Base-by-base conservation (phyloP, 2,888 invertebrate species). In the Perizoma affinitatum region DNA sequence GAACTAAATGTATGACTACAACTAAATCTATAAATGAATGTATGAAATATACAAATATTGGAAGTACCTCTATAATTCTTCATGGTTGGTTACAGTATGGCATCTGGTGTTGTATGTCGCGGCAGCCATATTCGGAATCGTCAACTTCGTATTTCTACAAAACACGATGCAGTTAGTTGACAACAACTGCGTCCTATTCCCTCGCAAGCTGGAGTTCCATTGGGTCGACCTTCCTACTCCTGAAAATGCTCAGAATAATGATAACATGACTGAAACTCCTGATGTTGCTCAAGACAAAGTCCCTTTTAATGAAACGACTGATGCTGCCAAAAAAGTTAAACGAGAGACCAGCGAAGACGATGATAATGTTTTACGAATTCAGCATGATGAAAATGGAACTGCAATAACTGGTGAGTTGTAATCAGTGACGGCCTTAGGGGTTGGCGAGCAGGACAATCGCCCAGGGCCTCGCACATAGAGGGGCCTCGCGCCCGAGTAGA, bases 121-220 rank as follows among this genome's bases (percentile, higher is more conserved):
- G 5, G 88, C 89, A 2, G 89, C 83, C 50, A 65, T 86, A 57
- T 88, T 84, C 59, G 90, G 91, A 35, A 74, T 90, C 35, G 67
- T 83, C 53, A 91, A 91, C 70, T 91, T 86, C 67, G 76, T 86
- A n/a, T 86, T 88, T 54, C 74, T 91, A 1, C 84, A 84, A 62
- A 83, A 85, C 49, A 79, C 90, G 0, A 88, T 83, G 86, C 72
- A 80, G 5, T 48, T 91, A 58, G 83, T 89, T 0, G 79, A 80
- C 49, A 68, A 80, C 55, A 82, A 88, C 65, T 92, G 92, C 65
- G 74, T 90, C 0, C 61, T 91, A 4, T 84, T 72, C 46, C 89
- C 91, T 2, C 70, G 87, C 4, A 45, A 78, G 40, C 71, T 92
- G 0, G 87, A 79, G 34, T 89, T 90, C 65, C 78, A 75, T 4